Conservation (phyloP, 1,140 invertebrate genomes). For the Philotrypesis tridentata region DNA sequence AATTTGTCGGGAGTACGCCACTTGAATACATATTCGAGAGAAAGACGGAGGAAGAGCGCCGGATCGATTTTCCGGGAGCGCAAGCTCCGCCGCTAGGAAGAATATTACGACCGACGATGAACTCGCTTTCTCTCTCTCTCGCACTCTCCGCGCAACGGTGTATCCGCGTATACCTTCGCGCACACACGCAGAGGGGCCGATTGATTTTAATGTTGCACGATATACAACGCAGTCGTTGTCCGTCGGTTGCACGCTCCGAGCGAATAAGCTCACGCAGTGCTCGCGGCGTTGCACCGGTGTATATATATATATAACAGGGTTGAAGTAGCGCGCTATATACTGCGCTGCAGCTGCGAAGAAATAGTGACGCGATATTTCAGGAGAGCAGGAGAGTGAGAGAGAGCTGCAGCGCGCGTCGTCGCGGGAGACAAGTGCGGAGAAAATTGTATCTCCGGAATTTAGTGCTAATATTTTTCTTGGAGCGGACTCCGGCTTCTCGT, state of each 20-base stretch:
- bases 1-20: conserved; percentile 13
- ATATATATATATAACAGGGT: background rate
- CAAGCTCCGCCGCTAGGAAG: background rate
- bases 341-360: background rate
- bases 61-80: background rate
- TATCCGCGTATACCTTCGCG: too few relatives aligned
- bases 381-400: too few relatives aligned
- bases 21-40: conserved; percentile 14
- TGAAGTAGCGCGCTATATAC: background rate
- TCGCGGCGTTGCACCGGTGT: background rate
- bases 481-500: background rate
- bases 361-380: conserved; percentile 52
- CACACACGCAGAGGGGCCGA: background rate
- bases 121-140: too few relatives aligned
- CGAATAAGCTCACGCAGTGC: too few relatives aligned
- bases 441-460: conserved; percentile 57
- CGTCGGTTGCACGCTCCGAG: too few relatives aligned
- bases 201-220: background rate
- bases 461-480: conserved; percentile 55
- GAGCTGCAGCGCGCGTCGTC: too few relatives aligned
- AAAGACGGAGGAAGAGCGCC: background rate
- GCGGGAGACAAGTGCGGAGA: conserved; percentile 44
- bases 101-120: background rate
- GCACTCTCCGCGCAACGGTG: too few relatives aligned
- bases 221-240: too few relatives aligned